Conservation (phyloP, 2,797 vertebrate species). For the Micropoecilia bifurca region DNA sequence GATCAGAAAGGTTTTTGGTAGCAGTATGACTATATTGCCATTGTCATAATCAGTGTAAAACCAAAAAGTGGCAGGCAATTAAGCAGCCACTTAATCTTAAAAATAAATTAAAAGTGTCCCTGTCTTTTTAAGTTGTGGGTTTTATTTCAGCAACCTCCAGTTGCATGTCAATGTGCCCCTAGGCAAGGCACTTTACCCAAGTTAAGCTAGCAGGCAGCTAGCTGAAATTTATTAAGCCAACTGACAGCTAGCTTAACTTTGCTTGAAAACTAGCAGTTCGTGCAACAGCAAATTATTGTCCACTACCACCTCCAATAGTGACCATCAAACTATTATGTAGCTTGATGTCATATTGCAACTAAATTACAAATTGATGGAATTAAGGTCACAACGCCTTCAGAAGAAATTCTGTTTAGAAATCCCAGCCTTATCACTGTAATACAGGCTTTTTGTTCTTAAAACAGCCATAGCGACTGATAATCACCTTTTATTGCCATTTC, state of each 20-base stretch:
- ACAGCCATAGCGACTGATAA: neutral
- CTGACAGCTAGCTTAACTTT: neutral
- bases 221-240: too few species aligned
- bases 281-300: neutral
- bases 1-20: neutral
- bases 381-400: neutral
- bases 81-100: neutral
- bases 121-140: neutral
- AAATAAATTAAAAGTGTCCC: neutral
- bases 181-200: neutral
- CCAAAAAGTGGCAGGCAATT: neutral
- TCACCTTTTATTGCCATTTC: neutral
- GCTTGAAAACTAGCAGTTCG: neutral
- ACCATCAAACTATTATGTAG: neutral
- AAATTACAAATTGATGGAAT: neutral
- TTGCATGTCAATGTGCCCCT: neutral
- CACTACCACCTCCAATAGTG: neutral
- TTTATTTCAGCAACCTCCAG: neutral
- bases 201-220: too few species aligned
- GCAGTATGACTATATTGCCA: neutral
- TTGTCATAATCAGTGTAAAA: neutral
- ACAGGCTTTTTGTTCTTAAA: neutral
- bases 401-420: neutral
- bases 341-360: neutral
- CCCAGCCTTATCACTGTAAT: neutral